phyloP scores from a whole-genome alignment of 2,797 vertebrate genomes.

The Epinephelus malabaricus region DNA sequence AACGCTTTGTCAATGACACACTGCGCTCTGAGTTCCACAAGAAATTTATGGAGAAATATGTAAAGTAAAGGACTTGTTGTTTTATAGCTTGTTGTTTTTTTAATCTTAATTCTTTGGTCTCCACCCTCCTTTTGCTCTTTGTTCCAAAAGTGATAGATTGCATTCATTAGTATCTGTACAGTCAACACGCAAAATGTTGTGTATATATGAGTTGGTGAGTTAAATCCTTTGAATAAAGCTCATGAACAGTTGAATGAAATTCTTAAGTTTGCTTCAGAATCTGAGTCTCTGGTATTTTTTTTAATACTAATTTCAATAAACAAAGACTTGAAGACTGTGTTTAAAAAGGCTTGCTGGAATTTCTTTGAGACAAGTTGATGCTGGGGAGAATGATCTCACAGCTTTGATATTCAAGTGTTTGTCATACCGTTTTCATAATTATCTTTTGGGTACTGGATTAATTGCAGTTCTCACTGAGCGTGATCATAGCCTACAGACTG shows the following conservation, averaged over 20 bases:
- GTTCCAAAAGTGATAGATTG: neutral
- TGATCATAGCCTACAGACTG: no score
- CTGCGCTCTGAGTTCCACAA: slow-evolving; percentile 99
- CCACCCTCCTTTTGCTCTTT: neutral
- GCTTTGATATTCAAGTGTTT: neutral
- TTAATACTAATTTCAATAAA: slow-evolving; percentile 62
- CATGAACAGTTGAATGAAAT: slow-evolving; percentile 15
- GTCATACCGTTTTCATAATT: no score
- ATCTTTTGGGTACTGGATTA: no score
- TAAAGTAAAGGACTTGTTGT: slow-evolving; percentile 88
- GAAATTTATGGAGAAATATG: slow-evolving; percentile 99
- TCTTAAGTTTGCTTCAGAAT: slow-evolving; percentile 28
- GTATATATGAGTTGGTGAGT: slow-evolving; percentile 54
- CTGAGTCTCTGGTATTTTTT: slow-evolving; percentile 19
- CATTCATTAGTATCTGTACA: slow-evolving; percentile 47
- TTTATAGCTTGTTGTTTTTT: slow-evolving; percentile 3
- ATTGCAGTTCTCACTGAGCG: no score
- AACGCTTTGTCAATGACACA: slow-evolving; percentile 97
- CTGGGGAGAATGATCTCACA: neutral
- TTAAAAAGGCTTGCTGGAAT: neutral
- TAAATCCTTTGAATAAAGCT: slow-evolving; percentile 45
- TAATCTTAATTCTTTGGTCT: slow-evolving; percentile 18
- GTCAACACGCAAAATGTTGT: slow-evolving; percentile 42
- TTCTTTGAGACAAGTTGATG: neutral
- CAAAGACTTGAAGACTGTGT: slow-evolving; percentile 13